Percentiles rank a stretch among this genome's conserved stretches.
These are phyloP conservation scores for Tragulus kanchil DNA, from an alignment of 2,113 vertebrate species.

Conservation along the genomic window DNA sequence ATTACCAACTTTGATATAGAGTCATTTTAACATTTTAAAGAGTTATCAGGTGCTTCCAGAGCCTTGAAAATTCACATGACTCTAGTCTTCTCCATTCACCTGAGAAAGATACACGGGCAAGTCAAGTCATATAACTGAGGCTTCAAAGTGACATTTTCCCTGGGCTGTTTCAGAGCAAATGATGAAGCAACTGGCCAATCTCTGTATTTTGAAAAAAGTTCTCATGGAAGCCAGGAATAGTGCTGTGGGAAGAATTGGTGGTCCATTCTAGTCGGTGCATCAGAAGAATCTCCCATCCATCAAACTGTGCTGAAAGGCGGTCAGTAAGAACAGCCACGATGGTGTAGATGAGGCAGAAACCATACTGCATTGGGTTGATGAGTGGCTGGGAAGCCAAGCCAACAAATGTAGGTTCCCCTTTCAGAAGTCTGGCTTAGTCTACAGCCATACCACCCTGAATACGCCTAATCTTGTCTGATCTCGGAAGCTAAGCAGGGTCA, in stretches of 20 bases:
- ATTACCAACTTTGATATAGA: not conserved
- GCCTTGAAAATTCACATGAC: not conserved
- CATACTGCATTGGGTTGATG: not conserved
- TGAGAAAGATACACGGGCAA: not conserved
- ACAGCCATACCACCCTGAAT: no score
- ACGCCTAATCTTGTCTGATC: no score
- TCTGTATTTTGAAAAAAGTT: no score
- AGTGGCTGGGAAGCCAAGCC: not conserved
- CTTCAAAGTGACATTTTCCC: not conserved
- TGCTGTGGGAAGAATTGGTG: no score
- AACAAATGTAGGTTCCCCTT: not conserved
- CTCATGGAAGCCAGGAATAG: no score
- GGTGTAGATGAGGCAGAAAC: not conserved
- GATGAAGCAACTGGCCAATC: conserved; percentile 4
- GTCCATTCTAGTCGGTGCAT: not conserved
- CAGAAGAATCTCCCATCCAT: not conserved
- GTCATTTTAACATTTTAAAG: conserved; percentile 5
- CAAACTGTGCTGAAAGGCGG: not conserved
- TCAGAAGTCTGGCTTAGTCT: not conserved
- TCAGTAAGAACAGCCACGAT: not conserved
- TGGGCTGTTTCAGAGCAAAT: not conserved
- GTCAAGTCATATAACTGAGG: not conserved
- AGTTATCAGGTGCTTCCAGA: conserved; percentile 26
- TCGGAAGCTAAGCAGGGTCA: no score
- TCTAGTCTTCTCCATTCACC: not conserved